Evolutionary conservation across 2,113 vertebrate genomes (phyloP).

Genomic region (Neoarius graeffei): DNA sequence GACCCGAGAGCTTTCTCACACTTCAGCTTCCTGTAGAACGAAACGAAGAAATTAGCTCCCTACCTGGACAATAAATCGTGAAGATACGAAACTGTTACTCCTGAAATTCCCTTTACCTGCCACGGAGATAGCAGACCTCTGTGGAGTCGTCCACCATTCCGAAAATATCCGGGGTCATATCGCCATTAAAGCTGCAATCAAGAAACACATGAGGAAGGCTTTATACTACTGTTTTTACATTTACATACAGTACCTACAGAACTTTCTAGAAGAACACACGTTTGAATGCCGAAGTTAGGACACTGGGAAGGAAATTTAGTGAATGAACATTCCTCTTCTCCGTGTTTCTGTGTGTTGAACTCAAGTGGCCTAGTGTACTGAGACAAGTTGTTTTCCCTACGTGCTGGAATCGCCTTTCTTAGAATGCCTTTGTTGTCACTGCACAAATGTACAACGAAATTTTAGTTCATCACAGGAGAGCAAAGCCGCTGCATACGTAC

Average conservation of each 20-base stretch:
- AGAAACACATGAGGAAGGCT: background rate
- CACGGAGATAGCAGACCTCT: conserved; percentile 76
- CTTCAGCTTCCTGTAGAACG: conserved; percentile 70
- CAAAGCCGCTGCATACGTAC: no score
- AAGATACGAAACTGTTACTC: background rate
- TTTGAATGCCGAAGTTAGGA: background rate
- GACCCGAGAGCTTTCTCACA: conserved; percentile 75
- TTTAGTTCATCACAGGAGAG: no score
- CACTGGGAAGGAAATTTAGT: background rate
- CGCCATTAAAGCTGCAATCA: conserved; percentile 75
- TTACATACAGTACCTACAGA: background rate
- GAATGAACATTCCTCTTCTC: no score
- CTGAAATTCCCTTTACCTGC: conserved; percentile 68
- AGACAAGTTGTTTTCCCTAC: no score
- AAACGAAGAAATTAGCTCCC: background rate
- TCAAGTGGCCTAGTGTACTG: no score
- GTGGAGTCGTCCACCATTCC: conserved; percentile 72
- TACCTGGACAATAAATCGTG: no score
- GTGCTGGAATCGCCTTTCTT: no score
- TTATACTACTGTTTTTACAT: background rate
- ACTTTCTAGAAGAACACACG: background rate
- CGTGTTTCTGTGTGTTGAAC: no score
- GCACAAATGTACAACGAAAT: no score
- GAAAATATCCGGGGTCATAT: conserved; percentile 94
- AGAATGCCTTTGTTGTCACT: no score